Evolutionary conservation across 1,140 invertebrate genomes (phyloP), one percentile per base, ranked within the genome.

Genomic region (Leptopilina clavipes): DNA sequence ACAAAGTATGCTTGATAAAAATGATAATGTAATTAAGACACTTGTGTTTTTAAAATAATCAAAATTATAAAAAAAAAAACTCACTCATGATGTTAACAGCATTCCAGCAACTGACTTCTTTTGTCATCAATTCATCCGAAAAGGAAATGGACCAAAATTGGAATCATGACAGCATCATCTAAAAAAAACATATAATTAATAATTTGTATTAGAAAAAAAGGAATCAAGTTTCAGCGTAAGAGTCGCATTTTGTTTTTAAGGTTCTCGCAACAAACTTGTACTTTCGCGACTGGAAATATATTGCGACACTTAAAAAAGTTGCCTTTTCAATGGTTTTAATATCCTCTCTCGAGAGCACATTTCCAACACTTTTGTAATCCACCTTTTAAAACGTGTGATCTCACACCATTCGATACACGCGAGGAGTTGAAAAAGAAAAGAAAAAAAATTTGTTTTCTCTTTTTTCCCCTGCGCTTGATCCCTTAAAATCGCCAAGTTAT

Each of bases 401-500:
- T 31, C 59, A 65, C 59, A 65, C 59, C 19, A 65, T 65, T 40
- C 59, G 25, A 19, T 65, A 45, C 7, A 19, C 3, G 37, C n/a
- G 22, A 54, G 22, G 10, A 54, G 72, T 76, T 75, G 74, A 77
- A 78, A 75, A 73, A 77, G 8, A 6, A 40, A 40, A 9, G 9
- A 40, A 40, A 9, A 40, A 40, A 77, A 70, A 44, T 77, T 76
- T 75, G 76, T 77, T 52, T 52, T 45, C 14, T 19, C 72, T 59
- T 76, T 79, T 74, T 74, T 74, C 44, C 48, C 48, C n/a, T n/a
- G n/a, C 7, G 7, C 59, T 71, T 73, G 70, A 81, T 80, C 81
- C 79, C 74, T 81, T 80, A 81, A 84, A 85, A 84, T 86, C 82
- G 74, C 75, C 80, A 74, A 83, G 83, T 86, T 83, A 84, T 80